Evolutionary conservation across 2,888 invertebrate genomes (phyloP).

Genomic region (Machimus atricapillus): DNA sequence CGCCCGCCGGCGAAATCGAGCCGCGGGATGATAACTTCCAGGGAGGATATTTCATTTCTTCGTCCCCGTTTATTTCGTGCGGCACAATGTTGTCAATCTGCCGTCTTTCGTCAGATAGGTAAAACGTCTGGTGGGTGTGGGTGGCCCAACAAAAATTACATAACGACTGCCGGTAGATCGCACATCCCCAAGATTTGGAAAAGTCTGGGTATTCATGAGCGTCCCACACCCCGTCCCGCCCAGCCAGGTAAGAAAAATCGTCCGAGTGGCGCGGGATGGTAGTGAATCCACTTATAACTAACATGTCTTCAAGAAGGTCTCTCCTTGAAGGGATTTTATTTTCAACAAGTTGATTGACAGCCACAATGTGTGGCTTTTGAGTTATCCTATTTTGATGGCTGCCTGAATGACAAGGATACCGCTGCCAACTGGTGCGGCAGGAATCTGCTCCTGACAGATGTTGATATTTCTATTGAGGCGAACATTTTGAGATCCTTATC

Average conservation of each 20-base stretch:
- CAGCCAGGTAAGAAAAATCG: background rate
- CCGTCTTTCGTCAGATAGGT: conserved; percentile 2
- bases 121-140: background rate
- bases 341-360: conserved; percentile 45
- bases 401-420: conserved; percentile 39
- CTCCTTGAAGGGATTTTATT: conserved; percentile 38
- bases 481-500: conserved; percentile 42
- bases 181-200: background rate
- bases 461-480: conserved; percentile 41
- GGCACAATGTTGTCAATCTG: conserved; percentile 21
- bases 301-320: conserved; percentile 17
- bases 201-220: background rate
- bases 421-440: conserved; percentile 19
- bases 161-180: background rate
- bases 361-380: conserved; percentile 43
- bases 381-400: conserved; percentile 43
- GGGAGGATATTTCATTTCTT: conserved; percentile 30
- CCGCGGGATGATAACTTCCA: conserved; percentile 7
- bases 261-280: background rate
- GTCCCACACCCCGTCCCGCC: background rate
- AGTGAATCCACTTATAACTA: conserved; percentile 26
- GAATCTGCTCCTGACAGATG: conserved; percentile 43
- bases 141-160: conserved; percentile 1
- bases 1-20: background rate
- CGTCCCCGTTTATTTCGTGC: conserved; percentile 30